phyloP scores from a whole-genome alignment of 2,888 invertebrate species.

The Linnaemya vulpina region DNA sequence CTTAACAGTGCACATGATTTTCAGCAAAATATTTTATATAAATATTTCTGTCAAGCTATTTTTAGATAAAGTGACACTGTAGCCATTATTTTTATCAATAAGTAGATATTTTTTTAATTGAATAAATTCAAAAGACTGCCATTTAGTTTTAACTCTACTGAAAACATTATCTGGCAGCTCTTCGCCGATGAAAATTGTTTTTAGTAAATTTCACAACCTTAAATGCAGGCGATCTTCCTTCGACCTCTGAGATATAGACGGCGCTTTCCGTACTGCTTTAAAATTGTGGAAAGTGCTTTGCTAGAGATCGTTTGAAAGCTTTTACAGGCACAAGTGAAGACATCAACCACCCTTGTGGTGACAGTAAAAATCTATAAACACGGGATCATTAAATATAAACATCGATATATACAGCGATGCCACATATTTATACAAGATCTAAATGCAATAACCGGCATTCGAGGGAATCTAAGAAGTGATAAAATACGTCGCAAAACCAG shows the following conservation, averaged over 20 bases:
- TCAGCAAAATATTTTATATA: background rate
- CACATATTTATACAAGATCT: too few relatives aligned
- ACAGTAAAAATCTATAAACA: too few relatives aligned
- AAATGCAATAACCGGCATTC: too few relatives aligned
- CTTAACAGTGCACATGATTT: background rate
- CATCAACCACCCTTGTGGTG: background rate
- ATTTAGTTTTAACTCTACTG: background rate
- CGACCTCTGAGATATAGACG: background rate
- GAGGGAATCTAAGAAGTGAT: too few relatives aligned
- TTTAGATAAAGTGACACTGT: constrained; percentile 7
- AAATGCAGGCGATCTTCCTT: background rate
- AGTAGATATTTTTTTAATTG: background rate
- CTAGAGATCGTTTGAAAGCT: background rate
- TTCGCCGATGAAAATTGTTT: background rate
- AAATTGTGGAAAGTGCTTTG: background rate
- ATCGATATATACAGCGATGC: too few relatives aligned
- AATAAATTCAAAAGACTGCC: background rate
- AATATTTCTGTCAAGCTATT: background rate
- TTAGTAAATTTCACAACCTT: background rate
- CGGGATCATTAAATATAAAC: too few relatives aligned
- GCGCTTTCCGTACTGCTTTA: background rate
- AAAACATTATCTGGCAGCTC: background rate
- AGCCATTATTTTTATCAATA: background rate
- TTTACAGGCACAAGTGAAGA: background rate
- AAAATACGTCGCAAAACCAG: too few relatives aligned